Evolutionary conservation across 2,113 vertebrate genomes (phyloP), one percentile per base, ranked within the genome.

Genomic region (Mastomys natalensis): DNA sequence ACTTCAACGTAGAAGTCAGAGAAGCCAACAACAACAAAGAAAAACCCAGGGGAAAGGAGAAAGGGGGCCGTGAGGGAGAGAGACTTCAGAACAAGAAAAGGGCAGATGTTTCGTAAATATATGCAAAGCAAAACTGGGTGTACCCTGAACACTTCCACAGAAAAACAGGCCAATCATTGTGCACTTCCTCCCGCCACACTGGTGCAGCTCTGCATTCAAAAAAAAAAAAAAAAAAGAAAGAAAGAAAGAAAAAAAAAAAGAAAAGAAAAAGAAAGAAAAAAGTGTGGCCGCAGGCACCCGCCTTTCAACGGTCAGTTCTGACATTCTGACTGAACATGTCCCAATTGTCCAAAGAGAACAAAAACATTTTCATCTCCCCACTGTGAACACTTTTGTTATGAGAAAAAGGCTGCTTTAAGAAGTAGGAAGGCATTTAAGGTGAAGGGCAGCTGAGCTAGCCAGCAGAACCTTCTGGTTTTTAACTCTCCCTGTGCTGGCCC

Each of bases 91-190:
- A 96, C 92, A 96, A 96, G 94, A 97, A 95, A 97, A 97, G 97
- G 96, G 96, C 97, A 97, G 94, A 98, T 97, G 95, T 97, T 95
- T 88, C 45, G 89, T 90, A 97, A 97, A 96, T 95, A 97, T 97
- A 98, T 97, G 96, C 97, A 98, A 97, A 97, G 73, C 87, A 97
- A 97, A 97, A 97, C 94, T 97, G 96, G 94, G 96, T 93, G 97
- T 94, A 93, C 94, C 89, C 96, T 68, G 91, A 94, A 78, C 94
- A 93, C 81, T 97, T 96, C 66, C 78, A 88, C 48, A 62, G 91
- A 95, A 89, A 91, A 94, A 94, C 64, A 82, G 68, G 58, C 96
- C 97, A 97, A 97, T 72, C 94, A 74, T 45, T 85, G 10, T 15
- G 74, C n/a, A 84, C 73, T 53, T 84, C 77, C 74, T 89, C 70